Conservation (phyloP, 2,888 invertebrate genomes). For the Lasioglossum oenotherae region DNA sequence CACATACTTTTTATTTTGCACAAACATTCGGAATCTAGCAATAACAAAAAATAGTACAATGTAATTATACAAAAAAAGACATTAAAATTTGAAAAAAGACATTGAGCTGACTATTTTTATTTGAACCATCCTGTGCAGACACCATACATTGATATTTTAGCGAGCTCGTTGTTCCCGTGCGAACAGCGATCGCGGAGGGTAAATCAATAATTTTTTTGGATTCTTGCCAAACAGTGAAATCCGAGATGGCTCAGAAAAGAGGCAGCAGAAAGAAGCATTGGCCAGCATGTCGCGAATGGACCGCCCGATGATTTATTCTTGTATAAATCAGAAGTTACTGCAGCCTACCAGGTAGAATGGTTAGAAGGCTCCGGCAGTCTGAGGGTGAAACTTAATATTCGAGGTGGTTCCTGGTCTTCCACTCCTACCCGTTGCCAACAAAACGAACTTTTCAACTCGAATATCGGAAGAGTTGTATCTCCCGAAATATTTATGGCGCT, state of each 20-base stretch:
- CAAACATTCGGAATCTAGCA: no score
- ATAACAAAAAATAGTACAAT: no score
- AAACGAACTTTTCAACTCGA: background rate
- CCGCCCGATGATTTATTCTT: constrained; percentile 49
- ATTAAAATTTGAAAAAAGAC: no score
- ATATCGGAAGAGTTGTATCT: background rate
- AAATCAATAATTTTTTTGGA: constrained; percentile 1
- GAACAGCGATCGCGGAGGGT: background rate
- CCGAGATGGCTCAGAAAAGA: background rate
- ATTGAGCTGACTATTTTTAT: no score
- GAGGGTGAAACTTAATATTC: background rate
- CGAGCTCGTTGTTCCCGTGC: background rate
- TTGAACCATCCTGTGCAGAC: no score
- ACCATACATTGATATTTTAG: background rate
- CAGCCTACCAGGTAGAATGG: constrained; percentile 20
- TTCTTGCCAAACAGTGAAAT: background rate
- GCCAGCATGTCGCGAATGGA: constrained; percentile 19
- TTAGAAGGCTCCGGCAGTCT: constrained; percentile 43
- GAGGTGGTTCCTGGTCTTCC: background rate
- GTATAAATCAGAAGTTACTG: constrained; percentile 66
- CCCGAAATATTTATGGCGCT: background rate
- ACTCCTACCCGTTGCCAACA: background rate
- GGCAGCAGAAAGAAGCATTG: background rate
- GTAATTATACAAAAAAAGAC: no score
- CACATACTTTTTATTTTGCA: no score